Base-by-base conservation (phyloP, 2,797 vertebrate genomes). In the Urosaurus nigricauda region DNA sequence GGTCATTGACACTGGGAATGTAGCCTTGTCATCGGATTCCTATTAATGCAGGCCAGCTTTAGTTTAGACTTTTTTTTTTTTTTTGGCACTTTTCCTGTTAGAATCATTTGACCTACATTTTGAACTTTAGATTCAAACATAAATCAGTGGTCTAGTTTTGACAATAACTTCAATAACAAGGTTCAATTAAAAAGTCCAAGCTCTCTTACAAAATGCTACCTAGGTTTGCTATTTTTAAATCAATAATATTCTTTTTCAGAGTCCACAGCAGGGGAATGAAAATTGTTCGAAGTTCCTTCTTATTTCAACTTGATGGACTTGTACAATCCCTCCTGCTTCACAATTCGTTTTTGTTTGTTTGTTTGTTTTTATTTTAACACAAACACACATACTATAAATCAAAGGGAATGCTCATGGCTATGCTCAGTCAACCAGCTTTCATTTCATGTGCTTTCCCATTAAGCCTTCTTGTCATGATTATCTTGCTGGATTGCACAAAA, bases 231-330 rank as follows among this genome's bases (percentile, higher is more conserved):
- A 68, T 91, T 94, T 86, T 56, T 43, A 43, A 21, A 77, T 88
- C 3, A 87, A 60, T 91, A 60, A 21, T 85, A 3, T 51, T 93
- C 84, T 82, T 85, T 2, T 89, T 92, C 90, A 75, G 86, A 79
- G 79, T 21, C 12, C 56, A 60, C 21, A 90, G 37, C 0, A 82
- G 75, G 43, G 77, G 88, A 87, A 70, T 89, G 37, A 92, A 92
- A 88, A 58, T 2, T 70, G 40, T 65, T 80, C 63, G 63, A 84
- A 3, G 1, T 68, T 88, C 82, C 87, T 71, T 1, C 2, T 88
- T 92, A 80, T 19, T 74, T 14, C 58, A 73, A 84, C 70, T 89
- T 74, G 85, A 74, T 51, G 87, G 24, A 16, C 68, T 21, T 86
- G 32, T 73, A 53, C 53, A 71, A 16, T 16, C 0, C 47, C 88